These are phyloP conservation scores for Cataglyphis altisquamis DNA, from an alignment of 2,888 invertebrate species.

Conservation along the genomic window DNA sequence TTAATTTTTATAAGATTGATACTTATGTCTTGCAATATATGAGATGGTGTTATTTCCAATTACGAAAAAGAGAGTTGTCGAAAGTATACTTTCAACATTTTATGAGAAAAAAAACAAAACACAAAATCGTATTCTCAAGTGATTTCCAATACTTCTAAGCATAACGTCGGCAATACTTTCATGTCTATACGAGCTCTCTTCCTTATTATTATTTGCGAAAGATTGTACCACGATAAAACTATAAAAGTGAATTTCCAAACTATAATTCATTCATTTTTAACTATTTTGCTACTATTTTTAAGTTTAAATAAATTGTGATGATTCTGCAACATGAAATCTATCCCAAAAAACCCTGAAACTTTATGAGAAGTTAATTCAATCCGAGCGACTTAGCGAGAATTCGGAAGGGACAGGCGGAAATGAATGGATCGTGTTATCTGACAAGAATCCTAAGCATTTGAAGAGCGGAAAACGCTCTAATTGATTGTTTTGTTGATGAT, in stretches of 20 bases:
- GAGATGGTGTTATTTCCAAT: slow-evolving; percentile 1
- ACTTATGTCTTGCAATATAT: not conserved
- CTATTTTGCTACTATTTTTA: not conserved
- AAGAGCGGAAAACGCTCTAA: not conserved
- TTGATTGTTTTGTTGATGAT: not conserved
- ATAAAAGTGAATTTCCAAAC: slow-evolving; percentile 31
- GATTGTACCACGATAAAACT: slow-evolving; percentile 3
- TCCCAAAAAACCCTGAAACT: not conserved
- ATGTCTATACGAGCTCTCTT: slow-evolving; percentile 15
- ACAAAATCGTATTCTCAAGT: slow-evolving; percentile 9
- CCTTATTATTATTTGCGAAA: slow-evolving; percentile 60
- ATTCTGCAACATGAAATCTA: not conserved
- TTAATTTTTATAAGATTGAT: not conserved
- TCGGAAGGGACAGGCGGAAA: not conserved
- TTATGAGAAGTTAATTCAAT: not conserved
- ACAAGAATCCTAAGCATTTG: slow-evolving; percentile 10
- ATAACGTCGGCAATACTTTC: not conserved
- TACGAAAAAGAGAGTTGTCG: not conserved
- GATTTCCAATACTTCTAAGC: slow-evolving; percentile 30
- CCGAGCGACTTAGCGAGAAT: not conserved
- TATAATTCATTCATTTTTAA: slow-evolving; percentile 53
- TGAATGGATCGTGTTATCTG: slow-evolving; percentile 4
- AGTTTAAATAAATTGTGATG: slow-evolving; percentile 36
- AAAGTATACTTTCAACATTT: slow-evolving; percentile 15
- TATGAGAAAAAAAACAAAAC: slow-evolving; percentile 10